Evolutionary conservation across 1,140 invertebrate genomes (phyloP).

Genomic region (Anastrepha obliqua): DNA sequence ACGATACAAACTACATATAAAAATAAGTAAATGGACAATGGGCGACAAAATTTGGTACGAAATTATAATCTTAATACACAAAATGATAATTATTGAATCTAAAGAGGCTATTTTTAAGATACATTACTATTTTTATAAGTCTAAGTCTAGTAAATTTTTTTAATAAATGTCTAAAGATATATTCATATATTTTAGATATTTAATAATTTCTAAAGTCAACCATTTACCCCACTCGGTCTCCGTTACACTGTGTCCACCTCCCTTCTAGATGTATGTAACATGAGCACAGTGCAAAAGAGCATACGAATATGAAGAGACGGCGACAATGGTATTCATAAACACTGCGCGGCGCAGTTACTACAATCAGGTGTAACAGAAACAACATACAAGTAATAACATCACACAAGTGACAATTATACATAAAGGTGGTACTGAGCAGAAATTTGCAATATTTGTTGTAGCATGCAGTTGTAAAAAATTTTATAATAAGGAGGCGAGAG

Average conservation of each 20-base stretch:
- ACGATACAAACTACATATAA: too few species aligned
- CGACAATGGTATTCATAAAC: conserved; percentile 37
- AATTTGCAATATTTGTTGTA: background rate
- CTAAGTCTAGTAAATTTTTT: too few species aligned
- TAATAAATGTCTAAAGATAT: too few species aligned
- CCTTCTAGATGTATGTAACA: background rate
- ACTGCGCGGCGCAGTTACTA: background rate
- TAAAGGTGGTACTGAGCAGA: background rate
- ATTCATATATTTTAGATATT: too few species aligned
- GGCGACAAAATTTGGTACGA: too few species aligned
- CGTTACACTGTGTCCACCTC: background rate
- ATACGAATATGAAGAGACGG: conserved; percentile 27
- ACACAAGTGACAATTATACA: background rate
- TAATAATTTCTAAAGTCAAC: too few species aligned
- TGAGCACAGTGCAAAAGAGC: conserved; percentile 29
- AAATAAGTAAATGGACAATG: too few species aligned
- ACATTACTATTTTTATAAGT: too few species aligned
- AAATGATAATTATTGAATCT: too few species aligned
- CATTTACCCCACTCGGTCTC: background rate
- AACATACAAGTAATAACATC: background rate
- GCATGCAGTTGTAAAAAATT: conserved; percentile 27
- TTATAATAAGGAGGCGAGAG: background rate
- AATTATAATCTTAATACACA: too few species aligned
- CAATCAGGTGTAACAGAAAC: conserved; percentile 22
- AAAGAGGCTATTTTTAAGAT: too few species aligned